Evolutionary conservation across 2,888 invertebrate genomes (phyloP), one percentile per base, ranked within the genome.

Genomic region (Muschampia plurimacula): DNA sequence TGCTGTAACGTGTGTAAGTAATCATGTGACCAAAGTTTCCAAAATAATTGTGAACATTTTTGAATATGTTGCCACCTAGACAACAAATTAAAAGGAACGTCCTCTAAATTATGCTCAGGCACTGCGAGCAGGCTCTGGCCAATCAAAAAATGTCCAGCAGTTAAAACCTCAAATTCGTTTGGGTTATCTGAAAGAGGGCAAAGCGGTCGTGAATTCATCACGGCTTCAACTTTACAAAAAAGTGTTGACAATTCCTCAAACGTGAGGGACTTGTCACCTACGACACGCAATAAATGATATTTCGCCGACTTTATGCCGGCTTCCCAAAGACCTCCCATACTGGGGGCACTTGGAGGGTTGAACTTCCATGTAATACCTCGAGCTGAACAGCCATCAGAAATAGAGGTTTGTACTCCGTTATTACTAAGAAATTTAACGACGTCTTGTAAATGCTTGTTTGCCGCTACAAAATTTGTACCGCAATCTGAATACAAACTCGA

Each of bases 141-240:
- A 22, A 55, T 55, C 55, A 55, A 55, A 55, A 55, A 55, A 55
- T 55, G 55, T 22, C 55, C 55, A n/a, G 55, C 55, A 55, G 55
- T 55, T 55, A 55, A 7, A 22, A 55, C 55, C 22, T 55, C 15
- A 55, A 55, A 55, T 4, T 55, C 55, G n/a, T 55, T 55, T 22
- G 55, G 55, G 22, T 55, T 15, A 9, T 55, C 22, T 55, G 55
- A 55, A 22, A 55, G 22, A n/a, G 55, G 55, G 22, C 55, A 55
- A 44, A 44, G 44, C 10, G 44, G 44, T 9, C 44, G 44, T 12
- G 44, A 44, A 44, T 44, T 44, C 44, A 44, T 44, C 44, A 44
- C 44, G 44, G 44, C 44, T 44, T 44, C 44, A 44, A 44, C 44
- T 44, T 44, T 44, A 10, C 44, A 44, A 10, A 44, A 44, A 44